phyloP scores from a whole-genome alignment of 2,113 vertebrate species.

The Nycticorax nycticorax region DNA sequence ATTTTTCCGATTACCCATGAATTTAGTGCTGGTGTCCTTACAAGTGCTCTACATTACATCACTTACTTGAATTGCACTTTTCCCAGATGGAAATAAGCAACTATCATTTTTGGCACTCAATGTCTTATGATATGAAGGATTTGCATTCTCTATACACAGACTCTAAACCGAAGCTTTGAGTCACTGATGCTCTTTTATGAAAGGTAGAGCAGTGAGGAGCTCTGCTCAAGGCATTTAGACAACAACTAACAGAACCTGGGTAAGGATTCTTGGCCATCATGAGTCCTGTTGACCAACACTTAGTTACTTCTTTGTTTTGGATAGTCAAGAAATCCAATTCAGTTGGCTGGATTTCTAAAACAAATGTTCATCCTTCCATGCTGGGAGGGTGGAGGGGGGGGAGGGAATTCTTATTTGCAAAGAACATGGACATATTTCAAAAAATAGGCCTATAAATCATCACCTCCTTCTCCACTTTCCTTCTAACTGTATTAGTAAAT shows the following conservation, averaged over 20 bases:
- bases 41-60: not conserved
- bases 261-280: not conserved
- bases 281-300: not conserved
- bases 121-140: not conserved
- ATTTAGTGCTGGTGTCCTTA: not conserved
- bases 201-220: not conserved
- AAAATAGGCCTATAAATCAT: not conserved
- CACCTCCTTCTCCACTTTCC: not conserved
- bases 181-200: not conserved
- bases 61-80: not conserved
- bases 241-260: not conserved
- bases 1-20: not conserved
- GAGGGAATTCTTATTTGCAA: not conserved
- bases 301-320: not conserved
- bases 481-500: not conserved
- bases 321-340: not conserved
- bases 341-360: not conserved
- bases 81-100: not conserved
- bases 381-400: too few relatives aligned
- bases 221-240: not conserved
- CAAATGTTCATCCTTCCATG: not conserved
- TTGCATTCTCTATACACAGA: not conserved
- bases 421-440: not conserved
- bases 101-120: not conserved
- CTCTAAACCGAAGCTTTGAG: not conserved